Conservation (phyloP, 2,888 invertebrate species). For the Suillia variegata region DNA sequence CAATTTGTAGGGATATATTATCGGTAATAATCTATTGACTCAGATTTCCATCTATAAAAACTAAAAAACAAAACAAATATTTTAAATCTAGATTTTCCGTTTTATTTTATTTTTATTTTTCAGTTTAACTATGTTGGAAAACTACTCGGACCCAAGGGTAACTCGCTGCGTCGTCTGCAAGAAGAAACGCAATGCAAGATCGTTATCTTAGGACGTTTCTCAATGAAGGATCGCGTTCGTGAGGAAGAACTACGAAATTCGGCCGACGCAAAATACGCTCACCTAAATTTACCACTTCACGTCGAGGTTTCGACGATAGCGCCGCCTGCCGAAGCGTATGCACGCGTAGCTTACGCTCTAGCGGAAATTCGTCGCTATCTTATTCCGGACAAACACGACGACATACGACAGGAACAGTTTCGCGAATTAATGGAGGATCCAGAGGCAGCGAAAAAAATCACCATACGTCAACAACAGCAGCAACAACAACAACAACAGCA, state of each 20-base stretch:
- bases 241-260: slow-evolving; percentile 82
- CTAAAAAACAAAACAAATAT: neutral
- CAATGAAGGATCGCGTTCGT: slow-evolving; percentile 87
- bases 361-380: slow-evolving; percentile 75
- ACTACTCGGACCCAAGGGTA: slow-evolving; percentile 90
- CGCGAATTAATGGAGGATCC: slow-evolving; percentile 69
- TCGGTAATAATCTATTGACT: too few species aligned
- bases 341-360: slow-evolving; percentile 82
- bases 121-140: slow-evolving; percentile 96
- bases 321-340: slow-evolving; percentile 84
- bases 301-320: slow-evolving; percentile 87
- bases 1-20: too few species aligned
- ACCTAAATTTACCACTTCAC: slow-evolving; percentile 86
- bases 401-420: slow-evolving; percentile 84
- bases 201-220: slow-evolving; percentile 91
- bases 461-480: slow-evolving; percentile 53
- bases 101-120: slow-evolving; percentile 41
- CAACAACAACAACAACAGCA: slow-evolving; percentile 39
- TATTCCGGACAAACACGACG: slow-evolving; percentile 72
- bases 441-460: slow-evolving; percentile 56
- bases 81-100: neutral
- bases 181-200: slow-evolving; percentile 96
- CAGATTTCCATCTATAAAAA: too few species aligned
- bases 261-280: slow-evolving; percentile 86
- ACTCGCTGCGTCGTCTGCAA: slow-evolving; percentile 88